Base-by-base conservation (phyloP, 2,888 invertebrate genomes). In the Limnephilus auricula region DNA sequence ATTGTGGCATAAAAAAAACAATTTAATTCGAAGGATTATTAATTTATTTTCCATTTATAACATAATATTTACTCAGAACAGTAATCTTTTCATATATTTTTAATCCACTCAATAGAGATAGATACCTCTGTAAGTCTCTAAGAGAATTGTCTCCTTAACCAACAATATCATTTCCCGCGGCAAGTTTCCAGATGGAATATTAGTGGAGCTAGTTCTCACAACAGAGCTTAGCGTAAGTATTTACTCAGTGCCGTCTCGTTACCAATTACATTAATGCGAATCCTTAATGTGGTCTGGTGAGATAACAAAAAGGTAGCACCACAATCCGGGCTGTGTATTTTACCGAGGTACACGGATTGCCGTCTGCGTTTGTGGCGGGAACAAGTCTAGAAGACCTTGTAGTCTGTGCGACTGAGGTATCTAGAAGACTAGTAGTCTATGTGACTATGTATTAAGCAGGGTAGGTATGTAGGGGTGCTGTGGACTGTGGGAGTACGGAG, bases 201-300 rank as follows among this genome's bases (percentile, higher is more conserved):
- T 85, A 45, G 85, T 31, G 15, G 30, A 85, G 82, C 10, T 40
- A 89, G 25, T 79, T 34, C 40, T 89, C 34, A 37, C 25, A 79
- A 78, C 34, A 79, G 18, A 89, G 89, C 89, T 87, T 31, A 40
- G n/a, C 12, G 79, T 79, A 65, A 87, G 50, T 65, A 89, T 89
- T 89, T 79, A n/a, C 89, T 79, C 30, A 82, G 32, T 32, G 37
- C 79, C 50, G 37, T 82, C 79, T 90, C 89, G 87, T 80, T 50
- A 88, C 84, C 91, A 92, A 92, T 92, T 92, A 92, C 91, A 79
- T 91, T 92, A 92, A 92, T 92, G 92, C 86, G 90, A 90, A 90
- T 92, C 90, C 89, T 45, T 91, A 89, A 88, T 65, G 92, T 88
- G 90, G 90, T 79, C 79, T 84, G 90, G 80, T 50, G 87, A 90